phyloP scores from a whole-genome alignment of 1,140 invertebrate genomes.

The Reticulitermes speratus region DNA sequence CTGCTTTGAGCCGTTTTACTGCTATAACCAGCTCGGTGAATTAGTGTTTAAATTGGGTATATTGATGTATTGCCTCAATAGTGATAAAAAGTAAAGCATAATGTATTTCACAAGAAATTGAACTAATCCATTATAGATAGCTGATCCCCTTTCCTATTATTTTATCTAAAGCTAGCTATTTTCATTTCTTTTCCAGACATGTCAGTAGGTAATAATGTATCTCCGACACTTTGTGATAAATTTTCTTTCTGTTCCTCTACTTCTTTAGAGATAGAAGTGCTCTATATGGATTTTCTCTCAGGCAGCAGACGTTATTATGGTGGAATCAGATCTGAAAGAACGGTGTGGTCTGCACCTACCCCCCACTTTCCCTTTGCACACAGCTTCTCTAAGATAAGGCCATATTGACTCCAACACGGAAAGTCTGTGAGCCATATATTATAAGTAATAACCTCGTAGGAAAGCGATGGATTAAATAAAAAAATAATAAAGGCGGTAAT shows the following conservation, averaged over 20 bases:
- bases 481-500: slow-evolving; percentile 15
- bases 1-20: no score
- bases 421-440: slow-evolving; percentile 18
- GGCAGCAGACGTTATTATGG: not conserved
- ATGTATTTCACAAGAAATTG: not conserved
- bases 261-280: slow-evolving; percentile 15
- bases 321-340: not conserved
- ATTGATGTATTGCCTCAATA: no score
- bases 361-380: not conserved
- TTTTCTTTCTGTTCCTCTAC: not conserved
- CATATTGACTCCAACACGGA: slow-evolving; percentile 18
- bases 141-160: not conserved
- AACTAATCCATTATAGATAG: slow-evolving; percentile 2
- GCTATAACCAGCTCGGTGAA: no score
- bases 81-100: not conserved
- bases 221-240: not conserved
- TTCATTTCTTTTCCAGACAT: not conserved
- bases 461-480: slow-evolving; percentile 19
- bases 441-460: slow-evolving; percentile 2
- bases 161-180: not conserved
- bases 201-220: not conserved
- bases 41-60: no score
- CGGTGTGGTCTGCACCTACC: not conserved
- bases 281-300: slow-evolving; percentile 13
- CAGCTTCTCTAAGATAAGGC: not conserved